Percentiles rank a stretch among this genome's conserved stretches.
phyloP scores from a whole-genome alignment of 2,113 vertebrate genomes.

The Eretmochelys imbricata region DNA sequence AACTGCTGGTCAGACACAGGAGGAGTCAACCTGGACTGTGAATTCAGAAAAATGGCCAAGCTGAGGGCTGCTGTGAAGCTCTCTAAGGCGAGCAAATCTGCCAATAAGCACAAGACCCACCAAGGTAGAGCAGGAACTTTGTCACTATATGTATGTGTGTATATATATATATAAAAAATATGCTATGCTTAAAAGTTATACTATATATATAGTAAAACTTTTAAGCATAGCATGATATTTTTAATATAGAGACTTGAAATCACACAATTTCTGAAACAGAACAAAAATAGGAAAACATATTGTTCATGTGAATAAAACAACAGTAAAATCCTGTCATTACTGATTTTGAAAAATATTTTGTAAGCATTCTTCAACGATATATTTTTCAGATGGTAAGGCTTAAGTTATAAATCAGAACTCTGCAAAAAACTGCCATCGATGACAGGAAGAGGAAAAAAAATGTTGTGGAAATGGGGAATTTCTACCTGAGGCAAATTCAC shows the following conservation, averaged over 20 bases:
- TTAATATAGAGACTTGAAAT: neutral
- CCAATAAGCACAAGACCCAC: too few relatives aligned
- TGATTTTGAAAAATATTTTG: slow-evolving; percentile 15
- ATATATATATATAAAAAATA: too few relatives aligned
- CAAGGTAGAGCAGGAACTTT: too few relatives aligned
- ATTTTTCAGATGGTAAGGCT: neutral
- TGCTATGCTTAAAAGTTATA: too few relatives aligned
- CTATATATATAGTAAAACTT: neutral
- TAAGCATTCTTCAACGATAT: neutral
- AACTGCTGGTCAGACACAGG: too few relatives aligned
- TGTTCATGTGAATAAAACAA: neutral
- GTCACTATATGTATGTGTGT: too few relatives aligned
- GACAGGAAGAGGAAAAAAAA: neutral
- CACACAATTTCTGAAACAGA: neutral
- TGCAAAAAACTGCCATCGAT: neutral
- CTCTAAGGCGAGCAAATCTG: too few relatives aligned
- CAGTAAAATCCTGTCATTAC: neutral
- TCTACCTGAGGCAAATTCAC: slow-evolving; percentile 24
- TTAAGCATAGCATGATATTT: neutral
- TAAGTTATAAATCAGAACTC: neutral
- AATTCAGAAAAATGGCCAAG: too few relatives aligned
- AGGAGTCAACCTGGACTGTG: too few relatives aligned
- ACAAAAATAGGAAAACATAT: neutral
- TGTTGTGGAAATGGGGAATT: slow-evolving; percentile 35
- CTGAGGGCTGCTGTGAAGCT: too few relatives aligned